Evolutionary conservation across 2,113 vertebrate species (phyloP).

Genomic region (Lophochroa leadbeateri): DNA sequence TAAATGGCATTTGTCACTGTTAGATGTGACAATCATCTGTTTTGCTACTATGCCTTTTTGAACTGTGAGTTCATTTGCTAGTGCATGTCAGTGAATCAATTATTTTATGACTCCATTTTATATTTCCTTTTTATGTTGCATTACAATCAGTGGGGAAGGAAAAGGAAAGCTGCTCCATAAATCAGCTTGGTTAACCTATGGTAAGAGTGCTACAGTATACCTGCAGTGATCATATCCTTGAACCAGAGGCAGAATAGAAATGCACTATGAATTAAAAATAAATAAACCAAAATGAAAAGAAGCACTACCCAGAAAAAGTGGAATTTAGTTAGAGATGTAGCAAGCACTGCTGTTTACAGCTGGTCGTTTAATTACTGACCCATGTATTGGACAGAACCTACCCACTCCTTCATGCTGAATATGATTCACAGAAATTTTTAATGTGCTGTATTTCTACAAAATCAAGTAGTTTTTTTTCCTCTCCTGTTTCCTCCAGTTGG

Average conservation of each 20-base stretch:
- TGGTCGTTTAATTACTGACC: background rate
- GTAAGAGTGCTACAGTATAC: background rate
- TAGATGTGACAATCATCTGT: constrained; percentile 63
- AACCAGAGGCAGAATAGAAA: constrained; percentile 25
- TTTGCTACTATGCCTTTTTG: constrained; percentile 51
- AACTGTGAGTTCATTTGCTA: constrained; percentile 60
- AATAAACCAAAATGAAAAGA: constrained; percentile 32
- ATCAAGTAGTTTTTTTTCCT: background rate
- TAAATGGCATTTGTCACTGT: constrained; percentile 60
- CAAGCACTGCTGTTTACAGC: background rate
- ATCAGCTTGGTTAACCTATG: constrained; percentile 43
- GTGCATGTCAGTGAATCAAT: constrained; percentile 62
- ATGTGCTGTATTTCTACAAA: background rate
- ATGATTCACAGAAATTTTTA: background rate
- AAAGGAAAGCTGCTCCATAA: constrained; percentile 50
- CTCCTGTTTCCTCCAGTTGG: background rate
- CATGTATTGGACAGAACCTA: background rate
- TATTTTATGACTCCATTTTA: constrained; percentile 67
- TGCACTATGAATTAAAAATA: constrained; percentile 46
- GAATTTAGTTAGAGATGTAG: background rate
- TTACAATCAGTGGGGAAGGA: constrained; percentile 39
- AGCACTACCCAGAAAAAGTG: background rate
- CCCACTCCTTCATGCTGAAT: background rate
- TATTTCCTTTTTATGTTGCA: constrained; percentile 61
- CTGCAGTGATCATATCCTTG: constrained; percentile 33